These are phyloP conservation scores for Trichonephila inaurata DNA, from an alignment of 1,140 invertebrate genomes.

Conservation along the genomic window DNA sequence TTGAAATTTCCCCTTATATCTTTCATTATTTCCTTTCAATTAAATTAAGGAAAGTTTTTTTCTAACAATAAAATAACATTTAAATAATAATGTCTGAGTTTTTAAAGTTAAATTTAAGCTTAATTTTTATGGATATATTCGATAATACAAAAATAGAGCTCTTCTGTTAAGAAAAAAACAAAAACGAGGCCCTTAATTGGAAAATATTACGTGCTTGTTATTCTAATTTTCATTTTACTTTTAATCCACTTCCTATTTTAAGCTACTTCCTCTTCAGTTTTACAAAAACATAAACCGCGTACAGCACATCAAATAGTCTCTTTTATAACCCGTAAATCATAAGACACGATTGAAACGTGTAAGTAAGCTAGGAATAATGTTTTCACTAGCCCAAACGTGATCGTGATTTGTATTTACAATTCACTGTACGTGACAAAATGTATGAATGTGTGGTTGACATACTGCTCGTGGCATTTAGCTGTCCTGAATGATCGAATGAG, in stretches of 20 bases:
- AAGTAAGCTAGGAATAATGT: not conserved
- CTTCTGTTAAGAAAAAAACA: no score
- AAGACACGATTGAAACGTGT: not conserved
- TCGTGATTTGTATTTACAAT: not conserved
- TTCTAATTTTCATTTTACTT: no score
- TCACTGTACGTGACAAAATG: not conserved
- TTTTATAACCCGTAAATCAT: not conserved
- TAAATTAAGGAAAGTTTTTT: no score
- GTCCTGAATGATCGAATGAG: not conserved
- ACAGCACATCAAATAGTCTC: not conserved
- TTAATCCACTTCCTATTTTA: not conserved
- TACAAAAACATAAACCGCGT: not conserved
- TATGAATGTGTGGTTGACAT: not conserved
- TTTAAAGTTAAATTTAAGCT: no score
- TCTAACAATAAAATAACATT: no score
- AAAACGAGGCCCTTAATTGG: no score
- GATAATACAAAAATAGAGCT: no score
- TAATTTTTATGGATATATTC: no score
- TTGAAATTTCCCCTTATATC: no score
- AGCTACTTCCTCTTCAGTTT: not conserved
- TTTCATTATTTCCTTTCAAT: no score
- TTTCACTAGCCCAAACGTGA: not conserved
- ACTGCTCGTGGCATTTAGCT: conserved; percentile 9
- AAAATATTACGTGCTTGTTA: no score
- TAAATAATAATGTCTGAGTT: no score